Conservation (phyloP, 2,113 vertebrate species). For the Zosterops japonicus region DNA sequence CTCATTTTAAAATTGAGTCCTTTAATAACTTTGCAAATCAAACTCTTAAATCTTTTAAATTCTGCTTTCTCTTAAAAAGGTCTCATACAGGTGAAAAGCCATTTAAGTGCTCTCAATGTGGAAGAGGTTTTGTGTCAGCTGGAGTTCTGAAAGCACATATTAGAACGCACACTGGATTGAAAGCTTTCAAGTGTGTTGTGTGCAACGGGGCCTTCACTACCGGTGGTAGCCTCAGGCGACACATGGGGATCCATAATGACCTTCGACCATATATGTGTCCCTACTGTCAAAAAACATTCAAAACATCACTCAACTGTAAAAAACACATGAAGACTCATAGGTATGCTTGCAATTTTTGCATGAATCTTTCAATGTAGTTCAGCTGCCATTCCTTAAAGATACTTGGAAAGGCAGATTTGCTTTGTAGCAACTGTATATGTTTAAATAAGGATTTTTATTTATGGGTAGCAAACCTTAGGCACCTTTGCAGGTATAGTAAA, state of each 20-base stretch:
- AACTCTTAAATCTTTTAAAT: not conserved
- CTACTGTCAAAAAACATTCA: constrained; percentile 99
- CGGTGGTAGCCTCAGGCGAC: constrained; percentile 91
- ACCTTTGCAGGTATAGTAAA: not conserved
- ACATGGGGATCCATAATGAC: constrained; percentile 97
- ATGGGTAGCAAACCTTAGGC: not conserved
- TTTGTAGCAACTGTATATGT: not conserved
- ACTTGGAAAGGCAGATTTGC: not conserved
- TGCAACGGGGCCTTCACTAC: constrained; percentile 97
- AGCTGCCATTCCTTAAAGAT: not conserved
- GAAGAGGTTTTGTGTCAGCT: constrained; percentile 94
- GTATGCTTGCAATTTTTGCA: constrained; percentile 48
- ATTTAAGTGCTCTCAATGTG: constrained; percentile 94
- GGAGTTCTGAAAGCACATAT: constrained; percentile 97
- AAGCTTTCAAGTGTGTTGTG: constrained; percentile 92
- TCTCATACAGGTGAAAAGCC: constrained; percentile 97
- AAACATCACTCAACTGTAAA: constrained; percentile 96
- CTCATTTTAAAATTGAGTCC: not conserved
- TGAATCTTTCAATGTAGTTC: not conserved
- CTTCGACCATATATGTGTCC: constrained; percentile 97
- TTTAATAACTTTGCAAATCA: not conserved
- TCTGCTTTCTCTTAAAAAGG: constrained; percentile 64
- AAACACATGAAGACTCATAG: constrained; percentile 99
- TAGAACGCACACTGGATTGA: constrained; percentile 93
- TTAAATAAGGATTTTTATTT: not conserved